Conservation (phyloP, 2,113 vertebrate genomes). For the Orthochromis indermauri region DNA sequence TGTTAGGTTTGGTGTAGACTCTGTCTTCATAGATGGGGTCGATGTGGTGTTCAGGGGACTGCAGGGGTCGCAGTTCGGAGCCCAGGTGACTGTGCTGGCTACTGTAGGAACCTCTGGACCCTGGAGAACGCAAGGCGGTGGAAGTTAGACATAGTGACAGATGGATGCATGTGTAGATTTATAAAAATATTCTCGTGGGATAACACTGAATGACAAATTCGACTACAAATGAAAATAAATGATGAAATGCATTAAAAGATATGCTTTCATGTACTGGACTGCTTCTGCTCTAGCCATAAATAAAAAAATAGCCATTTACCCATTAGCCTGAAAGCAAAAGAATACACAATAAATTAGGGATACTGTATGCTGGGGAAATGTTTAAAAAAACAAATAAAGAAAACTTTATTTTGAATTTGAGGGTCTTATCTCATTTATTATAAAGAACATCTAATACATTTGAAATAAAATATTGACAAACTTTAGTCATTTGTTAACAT, state of each 20-base stretch:
- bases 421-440: background rate
- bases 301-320: background rate
- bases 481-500: background rate
- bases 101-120: constrained; percentile 93
- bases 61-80: constrained; percentile 89
- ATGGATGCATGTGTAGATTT: background rate
- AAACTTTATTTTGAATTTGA: background rate
- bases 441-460: background rate
- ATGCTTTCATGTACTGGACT: background rate
- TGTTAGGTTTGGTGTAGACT: constrained; percentile 95
- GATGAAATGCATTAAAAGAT: background rate
- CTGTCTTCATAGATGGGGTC: constrained; percentile 98
- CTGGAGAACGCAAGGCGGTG: constrained; percentile 47
- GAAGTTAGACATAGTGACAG: background rate
- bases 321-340: background rate
- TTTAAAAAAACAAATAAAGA: background rate
- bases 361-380: background rate
- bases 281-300: background rate
- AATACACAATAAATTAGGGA: background rate
- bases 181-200: background rate
- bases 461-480: background rate
- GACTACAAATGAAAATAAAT: background rate
- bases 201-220: background rate
- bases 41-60: constrained; percentile 97
- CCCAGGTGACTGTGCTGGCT: constrained; percentile 96